Conservation (phyloP, 2,888 invertebrate species). For the Ophion ventricosus region DNA sequence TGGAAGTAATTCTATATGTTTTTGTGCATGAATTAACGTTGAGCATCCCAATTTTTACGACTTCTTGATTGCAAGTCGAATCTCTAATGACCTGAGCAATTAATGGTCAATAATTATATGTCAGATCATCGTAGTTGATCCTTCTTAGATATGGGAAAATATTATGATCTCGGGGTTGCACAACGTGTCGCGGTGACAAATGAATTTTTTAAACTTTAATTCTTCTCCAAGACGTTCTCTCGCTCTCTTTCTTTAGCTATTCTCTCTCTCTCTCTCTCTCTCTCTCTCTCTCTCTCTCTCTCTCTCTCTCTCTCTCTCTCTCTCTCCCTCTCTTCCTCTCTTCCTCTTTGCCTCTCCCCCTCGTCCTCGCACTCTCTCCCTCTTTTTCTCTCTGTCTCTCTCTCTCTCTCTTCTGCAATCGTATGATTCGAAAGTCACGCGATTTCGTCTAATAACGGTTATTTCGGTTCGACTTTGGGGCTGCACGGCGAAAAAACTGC, state of each 20-base stretch:
- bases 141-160: background rate
- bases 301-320: background rate
- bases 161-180: too few species aligned
- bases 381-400: constrained; percentile 12
- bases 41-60: background rate
- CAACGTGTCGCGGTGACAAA: too few species aligned
- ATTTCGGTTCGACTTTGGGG: constrained; percentile 43
- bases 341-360: background rate
- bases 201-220: too few species aligned
- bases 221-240: too few species aligned
- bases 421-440: constrained; percentile 68
- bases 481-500: constrained; percentile 30
- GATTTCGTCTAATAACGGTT: constrained; percentile 62
- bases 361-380: constrained; percentile 12
- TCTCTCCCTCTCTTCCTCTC: too few species aligned
- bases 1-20: background rate
- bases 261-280: constrained; percentile 1
- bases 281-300: constrained; percentile 1
- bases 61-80: background rate
- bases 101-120: background rate
- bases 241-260: background rate
- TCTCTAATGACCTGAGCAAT: background rate
- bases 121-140: background rate
- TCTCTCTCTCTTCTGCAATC: constrained; percentile 7
- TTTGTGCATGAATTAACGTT: background rate